Conservation (phyloP, 2,113 vertebrate species). For the Spilogale gracilis region DNA sequence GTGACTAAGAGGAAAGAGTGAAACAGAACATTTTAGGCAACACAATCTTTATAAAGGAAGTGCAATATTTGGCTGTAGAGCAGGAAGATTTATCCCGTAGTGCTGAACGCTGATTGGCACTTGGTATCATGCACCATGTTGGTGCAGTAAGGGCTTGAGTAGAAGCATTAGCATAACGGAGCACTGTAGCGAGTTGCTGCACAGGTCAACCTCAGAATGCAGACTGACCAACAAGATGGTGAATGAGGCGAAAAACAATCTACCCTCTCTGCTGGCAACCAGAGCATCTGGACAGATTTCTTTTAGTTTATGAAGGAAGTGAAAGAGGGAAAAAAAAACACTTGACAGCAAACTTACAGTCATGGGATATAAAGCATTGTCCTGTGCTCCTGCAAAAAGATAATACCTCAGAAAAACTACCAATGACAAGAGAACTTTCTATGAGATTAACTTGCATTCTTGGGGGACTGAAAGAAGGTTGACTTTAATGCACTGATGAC, state of each 20-base stretch:
- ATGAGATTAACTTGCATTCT: neutral
- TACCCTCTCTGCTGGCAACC: neutral
- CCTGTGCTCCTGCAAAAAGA: neutral
- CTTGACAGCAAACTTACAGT: neutral
- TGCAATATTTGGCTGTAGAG: neutral
- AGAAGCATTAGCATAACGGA: neutral
- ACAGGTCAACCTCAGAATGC: neutral
- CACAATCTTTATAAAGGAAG: neutral
- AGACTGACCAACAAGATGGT: neutral
- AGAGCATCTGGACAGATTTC: neutral
- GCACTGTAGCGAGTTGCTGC: neutral
- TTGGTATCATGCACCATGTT: neutral
- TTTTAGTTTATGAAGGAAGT: neutral
- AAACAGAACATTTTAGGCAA: neutral
- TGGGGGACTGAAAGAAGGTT: neutral
- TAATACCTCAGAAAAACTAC: neutral
- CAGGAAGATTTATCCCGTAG: neutral
- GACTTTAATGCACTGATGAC: neutral
- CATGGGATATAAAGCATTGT: no score
- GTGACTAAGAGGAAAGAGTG: neutral
- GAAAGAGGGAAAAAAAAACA: neutral
- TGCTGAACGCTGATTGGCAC: neutral
- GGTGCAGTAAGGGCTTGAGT: neutral
- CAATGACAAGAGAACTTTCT: neutral
- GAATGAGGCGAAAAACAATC: neutral